phyloP scores from a whole-genome alignment of 2,113 vertebrate species.

The Raja brachyura region DNA sequence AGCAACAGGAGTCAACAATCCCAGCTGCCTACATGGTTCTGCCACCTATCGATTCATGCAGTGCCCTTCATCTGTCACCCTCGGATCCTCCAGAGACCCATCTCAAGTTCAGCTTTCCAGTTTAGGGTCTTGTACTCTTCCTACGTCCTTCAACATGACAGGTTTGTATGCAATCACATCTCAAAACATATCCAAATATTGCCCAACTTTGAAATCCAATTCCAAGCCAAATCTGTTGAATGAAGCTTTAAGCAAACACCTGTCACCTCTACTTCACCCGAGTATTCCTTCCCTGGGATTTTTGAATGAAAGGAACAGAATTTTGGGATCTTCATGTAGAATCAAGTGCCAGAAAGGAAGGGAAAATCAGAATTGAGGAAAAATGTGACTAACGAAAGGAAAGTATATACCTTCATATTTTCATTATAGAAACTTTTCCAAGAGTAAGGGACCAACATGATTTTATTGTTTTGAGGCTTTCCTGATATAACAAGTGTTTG shows the following conservation, averaged over 20 bases:
- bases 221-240: conserved; percentile 51
- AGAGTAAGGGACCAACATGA: neutral
- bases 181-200: conserved; percentile 52
- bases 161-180: conserved; percentile 69
- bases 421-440: neutral
- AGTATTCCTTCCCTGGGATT: conserved; percentile 47
- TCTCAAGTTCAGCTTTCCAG: conserved; percentile 48
- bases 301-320: conserved; percentile 45
- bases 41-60: conserved; percentile 50
- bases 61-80: conserved; percentile 40
- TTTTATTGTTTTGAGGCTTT: neutral
- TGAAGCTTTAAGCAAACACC: conserved; percentile 46
- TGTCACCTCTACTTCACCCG: conserved; percentile 57
- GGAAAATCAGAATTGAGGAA: conserved; percentile 51
- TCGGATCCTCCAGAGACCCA: conserved; percentile 50
- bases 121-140: conserved; percentile 57
- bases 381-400: neutral
- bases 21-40: conserved; percentile 55
- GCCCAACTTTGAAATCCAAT: conserved; percentile 58
- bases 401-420: conserved; percentile 7
- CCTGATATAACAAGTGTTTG: neutral
- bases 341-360: conserved; percentile 41
- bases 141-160: conserved; percentile 65
- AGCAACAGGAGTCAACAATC: conserved; percentile 51
- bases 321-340: conserved; percentile 42